Evolutionary conservation across 2,797 vertebrate species (phyloP).

Genomic region (Linurgus olivaceus): DNA sequence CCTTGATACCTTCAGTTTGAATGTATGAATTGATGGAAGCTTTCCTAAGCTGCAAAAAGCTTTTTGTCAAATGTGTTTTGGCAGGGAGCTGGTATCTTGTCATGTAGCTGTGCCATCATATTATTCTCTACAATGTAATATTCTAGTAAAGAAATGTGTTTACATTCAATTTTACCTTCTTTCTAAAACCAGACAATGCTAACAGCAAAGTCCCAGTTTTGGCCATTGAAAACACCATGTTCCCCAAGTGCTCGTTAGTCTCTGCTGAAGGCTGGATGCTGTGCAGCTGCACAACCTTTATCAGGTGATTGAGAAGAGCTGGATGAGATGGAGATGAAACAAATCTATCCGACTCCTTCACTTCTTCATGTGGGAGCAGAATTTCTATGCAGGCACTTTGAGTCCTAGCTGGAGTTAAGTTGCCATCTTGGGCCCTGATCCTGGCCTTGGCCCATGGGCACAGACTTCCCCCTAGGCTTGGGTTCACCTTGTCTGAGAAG

Average conservation of each 20-base stretch:
- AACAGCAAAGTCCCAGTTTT: neutral
- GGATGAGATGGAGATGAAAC: neutral
- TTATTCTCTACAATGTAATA: neutral
- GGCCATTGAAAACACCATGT: neutral
- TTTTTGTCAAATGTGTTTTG: slow-evolving; percentile 15
- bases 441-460: fast-evolving
- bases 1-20: slow-evolving; percentile 27
- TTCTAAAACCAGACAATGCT: neutral
- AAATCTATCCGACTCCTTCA: neutral
- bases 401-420: neutral
- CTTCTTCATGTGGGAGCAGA: neutral
- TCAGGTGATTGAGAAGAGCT: neutral
- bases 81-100: neutral
- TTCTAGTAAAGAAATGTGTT: neutral
- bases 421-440: neutral
- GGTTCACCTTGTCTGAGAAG: neutral
- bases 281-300: neutral
- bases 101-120: neutral
- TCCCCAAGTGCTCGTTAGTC: neutral
- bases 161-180: neutral
- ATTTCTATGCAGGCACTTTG: neutral
- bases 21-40: neutral
- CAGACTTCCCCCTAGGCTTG: fast-evolving
- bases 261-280: neutral
- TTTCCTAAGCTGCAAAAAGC: slow-evolving; percentile 33